Conservation (phyloP, 2,797 vertebrate species). For the Phataginus tetradactyla region DNA sequence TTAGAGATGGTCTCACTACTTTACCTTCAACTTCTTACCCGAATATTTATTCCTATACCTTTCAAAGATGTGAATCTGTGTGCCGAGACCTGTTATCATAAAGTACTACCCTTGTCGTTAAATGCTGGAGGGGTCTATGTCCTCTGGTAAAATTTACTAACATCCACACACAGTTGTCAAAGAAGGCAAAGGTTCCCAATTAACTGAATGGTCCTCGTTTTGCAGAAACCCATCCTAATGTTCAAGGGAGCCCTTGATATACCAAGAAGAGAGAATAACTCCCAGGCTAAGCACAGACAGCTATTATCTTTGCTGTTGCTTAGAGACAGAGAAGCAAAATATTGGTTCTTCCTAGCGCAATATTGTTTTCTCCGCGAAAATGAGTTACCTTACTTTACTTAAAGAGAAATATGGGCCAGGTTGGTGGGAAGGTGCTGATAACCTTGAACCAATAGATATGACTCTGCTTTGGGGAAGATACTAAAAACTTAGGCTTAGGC, state of each 20-base stretch:
- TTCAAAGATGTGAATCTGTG: rapidly evolving
- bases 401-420: slow-evolving; percentile 15
- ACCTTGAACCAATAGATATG: slow-evolving; percentile 5
- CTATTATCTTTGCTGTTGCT: not conserved
- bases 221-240: not conserved
- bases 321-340: not conserved
- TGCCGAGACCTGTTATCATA: rapidly evolving
- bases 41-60: rapidly evolving
- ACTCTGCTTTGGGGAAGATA: slow-evolving; percentile 64
- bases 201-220: not conserved
- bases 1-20: rapidly evolving
- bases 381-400: not conserved
- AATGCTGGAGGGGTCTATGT: not conserved
- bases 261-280: not conserved
- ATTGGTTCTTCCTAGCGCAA: not conserved
- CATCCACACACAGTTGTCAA: not conserved
- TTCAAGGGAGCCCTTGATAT: not conserved
- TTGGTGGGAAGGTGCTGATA: slow-evolving; percentile 57
- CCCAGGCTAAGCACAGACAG: not conserved
- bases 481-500: not conserved
- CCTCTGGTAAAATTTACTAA: not conserved
- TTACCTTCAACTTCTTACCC: rapidly evolving
- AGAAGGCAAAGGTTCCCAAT: not conserved
- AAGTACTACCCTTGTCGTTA: too few species aligned
- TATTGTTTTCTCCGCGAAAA: slow-evolving; percentile 12